These are phyloP conservation scores for Ochotona princeps DNA, from an alignment of 2,113 vertebrate genomes.

Conservation along the genomic window DNA sequence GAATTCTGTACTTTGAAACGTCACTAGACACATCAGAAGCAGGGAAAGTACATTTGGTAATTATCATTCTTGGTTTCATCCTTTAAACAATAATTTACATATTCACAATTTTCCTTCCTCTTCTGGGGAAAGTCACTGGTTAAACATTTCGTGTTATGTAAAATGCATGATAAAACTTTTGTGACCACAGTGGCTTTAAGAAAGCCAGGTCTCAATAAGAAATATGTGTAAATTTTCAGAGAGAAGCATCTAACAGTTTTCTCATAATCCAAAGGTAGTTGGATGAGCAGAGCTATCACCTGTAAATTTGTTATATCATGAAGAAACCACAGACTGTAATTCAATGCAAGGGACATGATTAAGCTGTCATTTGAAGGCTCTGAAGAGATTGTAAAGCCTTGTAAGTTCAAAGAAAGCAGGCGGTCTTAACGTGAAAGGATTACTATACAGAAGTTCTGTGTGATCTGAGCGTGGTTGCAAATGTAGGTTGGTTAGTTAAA, in stretches of 20 bases:
- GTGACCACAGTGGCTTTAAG: neutral
- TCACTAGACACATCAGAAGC: slow-evolving; percentile 18
- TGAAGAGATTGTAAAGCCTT: neutral
- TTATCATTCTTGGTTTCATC: neutral
- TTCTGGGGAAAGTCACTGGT: neutral
- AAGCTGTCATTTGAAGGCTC: neutral
- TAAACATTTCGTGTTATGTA: neutral
- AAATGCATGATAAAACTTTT: neutral
- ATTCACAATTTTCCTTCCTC: neutral
- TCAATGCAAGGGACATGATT: neutral
- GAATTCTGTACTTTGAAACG: neutral
- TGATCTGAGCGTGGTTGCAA: neutral
- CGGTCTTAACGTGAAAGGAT: neutral
- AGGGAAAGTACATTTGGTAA: neutral
- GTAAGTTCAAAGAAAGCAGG: neutral
- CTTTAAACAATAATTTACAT: neutral
- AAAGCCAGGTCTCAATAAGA: neutral
- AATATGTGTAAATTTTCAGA: slow-evolving; percentile 6
- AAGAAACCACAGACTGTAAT: neutral
- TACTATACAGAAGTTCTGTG: neutral
- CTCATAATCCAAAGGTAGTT: neutral
- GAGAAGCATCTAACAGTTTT: neutral
- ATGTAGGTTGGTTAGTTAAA: neutral
- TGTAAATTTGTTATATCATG: neutral
- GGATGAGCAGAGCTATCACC: neutral